Conservation (phyloP, 2,113 vertebrate species). For the Planiliza haematocheilus region DNA sequence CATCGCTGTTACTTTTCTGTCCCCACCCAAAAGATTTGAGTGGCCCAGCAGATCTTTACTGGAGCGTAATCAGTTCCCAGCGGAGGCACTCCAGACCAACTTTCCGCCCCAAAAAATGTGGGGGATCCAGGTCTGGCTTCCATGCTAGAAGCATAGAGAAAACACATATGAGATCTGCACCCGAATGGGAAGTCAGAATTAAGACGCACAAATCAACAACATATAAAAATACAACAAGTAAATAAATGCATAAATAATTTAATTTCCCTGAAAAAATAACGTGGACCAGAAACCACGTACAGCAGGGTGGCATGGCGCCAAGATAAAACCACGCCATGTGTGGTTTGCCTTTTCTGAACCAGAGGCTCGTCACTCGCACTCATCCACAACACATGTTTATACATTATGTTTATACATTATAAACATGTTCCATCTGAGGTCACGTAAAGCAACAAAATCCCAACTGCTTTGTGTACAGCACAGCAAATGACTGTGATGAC, state of each 20-base stretch:
- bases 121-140: too few species aligned
- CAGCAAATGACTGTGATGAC: slow-evolving; percentile 3
- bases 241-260: slow-evolving; percentile 70
- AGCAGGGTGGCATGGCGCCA: slow-evolving; percentile 21
- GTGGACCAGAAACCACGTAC: slow-evolving; percentile 13
- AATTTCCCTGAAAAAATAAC: slow-evolving; percentile 54
- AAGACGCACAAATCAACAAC: slow-evolving; percentile 24
- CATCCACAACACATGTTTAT: neutral
- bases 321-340: neutral
- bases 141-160: neutral
- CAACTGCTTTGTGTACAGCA: neutral
- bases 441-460: slow-evolving; percentile 21
- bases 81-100: too few species aligned
- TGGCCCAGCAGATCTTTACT: too few species aligned
- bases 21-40: too few species aligned
- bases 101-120: too few species aligned
- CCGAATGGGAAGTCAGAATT: neutral
- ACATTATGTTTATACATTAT: too few species aligned
- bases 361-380: neutral
- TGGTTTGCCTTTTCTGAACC: neutral
- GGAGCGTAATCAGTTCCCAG: too few species aligned
- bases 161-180: neutral
- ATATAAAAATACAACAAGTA: slow-evolving; percentile 48
- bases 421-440: slow-evolving; percentile 14
- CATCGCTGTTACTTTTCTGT: too few species aligned